Evolutionary conservation across 2,888 invertebrate genomes (phyloP).

Genomic region (Lasioglossum vierecki): DNA sequence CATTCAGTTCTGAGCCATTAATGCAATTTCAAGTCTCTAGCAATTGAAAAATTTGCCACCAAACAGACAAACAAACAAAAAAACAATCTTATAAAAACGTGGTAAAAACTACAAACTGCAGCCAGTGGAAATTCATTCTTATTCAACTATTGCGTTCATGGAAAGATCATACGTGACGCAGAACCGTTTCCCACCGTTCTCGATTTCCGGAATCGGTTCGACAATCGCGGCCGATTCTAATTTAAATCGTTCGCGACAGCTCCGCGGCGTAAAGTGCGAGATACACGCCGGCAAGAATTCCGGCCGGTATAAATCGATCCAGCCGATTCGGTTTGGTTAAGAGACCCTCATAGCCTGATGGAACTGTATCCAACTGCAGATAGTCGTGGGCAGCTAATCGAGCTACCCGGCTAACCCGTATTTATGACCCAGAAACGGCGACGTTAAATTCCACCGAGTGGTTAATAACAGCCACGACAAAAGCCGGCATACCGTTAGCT

Average conservation of each 20-base stretch:
- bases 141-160: too few relatives aligned
- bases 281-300: not conserved
- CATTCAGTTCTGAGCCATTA: too few relatives aligned
- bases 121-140: too few relatives aligned
- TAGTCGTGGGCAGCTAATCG: slow-evolving; percentile 5
- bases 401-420: slow-evolving; percentile 13
- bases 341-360: not conserved
- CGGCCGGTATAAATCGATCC: slow-evolving; percentile 3
- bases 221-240: not conserved
- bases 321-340: not conserved
- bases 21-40: too few relatives aligned
- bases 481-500: slow-evolving; percentile 12
- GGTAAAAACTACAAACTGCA: too few relatives aligned
- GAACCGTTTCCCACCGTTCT: too few relatives aligned
- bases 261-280: not conserved
- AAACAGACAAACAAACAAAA: too few relatives aligned
- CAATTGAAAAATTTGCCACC: too few relatives aligned
- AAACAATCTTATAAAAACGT: too few relatives aligned
- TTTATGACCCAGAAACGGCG: slow-evolving; percentile 13
- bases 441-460: slow-evolving; percentile 4
- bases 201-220: too few relatives aligned
- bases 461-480: slow-evolving; percentile 11
- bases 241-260: not conserved
- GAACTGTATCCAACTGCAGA: not conserved
- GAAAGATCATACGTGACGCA: too few relatives aligned